These are phyloP conservation scores for Todus mexicanus DNA, from an alignment of 2,797 vertebrate genomes.

Conservation along the genomic window DNA sequence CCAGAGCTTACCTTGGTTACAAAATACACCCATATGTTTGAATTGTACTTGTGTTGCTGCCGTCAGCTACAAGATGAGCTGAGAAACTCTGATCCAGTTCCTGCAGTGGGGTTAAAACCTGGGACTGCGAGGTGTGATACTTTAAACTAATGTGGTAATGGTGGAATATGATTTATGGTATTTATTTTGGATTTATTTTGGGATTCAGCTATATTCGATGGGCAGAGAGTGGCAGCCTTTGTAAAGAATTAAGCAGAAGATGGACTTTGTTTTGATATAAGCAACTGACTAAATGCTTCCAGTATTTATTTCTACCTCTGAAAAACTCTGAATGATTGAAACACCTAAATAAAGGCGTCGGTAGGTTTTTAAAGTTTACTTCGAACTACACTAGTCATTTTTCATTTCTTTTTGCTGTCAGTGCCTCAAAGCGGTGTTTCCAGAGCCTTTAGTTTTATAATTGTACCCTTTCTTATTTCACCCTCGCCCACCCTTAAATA, in stretches of 20 bases:
- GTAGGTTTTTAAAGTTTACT: not conserved
- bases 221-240: not conserved
- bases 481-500: not conserved
- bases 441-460: not conserved
- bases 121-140: not conserved
- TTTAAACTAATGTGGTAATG: not conserved
- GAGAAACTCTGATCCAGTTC: not conserved
- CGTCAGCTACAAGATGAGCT: not conserved
- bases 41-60: not conserved
- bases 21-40: not conserved
- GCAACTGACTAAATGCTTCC: too few species aligned
- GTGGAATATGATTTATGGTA: not conserved
- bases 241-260: not conserved
- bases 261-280: not conserved
- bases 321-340: not conserved
- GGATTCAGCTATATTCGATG: not conserved
- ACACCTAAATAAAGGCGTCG: not conserved
- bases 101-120: not conserved
- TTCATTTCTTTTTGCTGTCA: not conserved
- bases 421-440: not conserved
- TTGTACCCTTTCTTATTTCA: not conserved
- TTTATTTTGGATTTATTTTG: not conserved
- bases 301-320: not conserved
- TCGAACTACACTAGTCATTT: not conserved
- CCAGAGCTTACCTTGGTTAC: not conserved